Percentiles rank a stretch among this genome's conserved stretches.
These are phyloP conservation scores for Villa cingulata DNA, from an alignment of 2,888 invertebrate species.

Conservation along the genomic window DNA sequence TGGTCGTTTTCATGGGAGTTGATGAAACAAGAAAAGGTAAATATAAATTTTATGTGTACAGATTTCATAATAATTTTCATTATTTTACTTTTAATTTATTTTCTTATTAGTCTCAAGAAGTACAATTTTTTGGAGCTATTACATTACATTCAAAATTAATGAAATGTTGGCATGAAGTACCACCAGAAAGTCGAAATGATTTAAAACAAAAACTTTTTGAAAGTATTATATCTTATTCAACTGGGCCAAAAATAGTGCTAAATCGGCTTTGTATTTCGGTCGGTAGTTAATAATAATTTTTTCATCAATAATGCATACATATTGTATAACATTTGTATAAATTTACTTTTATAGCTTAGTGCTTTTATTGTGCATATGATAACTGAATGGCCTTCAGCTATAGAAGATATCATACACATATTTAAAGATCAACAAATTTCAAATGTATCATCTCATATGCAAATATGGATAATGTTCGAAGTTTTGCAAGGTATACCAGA, in stretches of 20 bases:
- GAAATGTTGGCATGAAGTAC: conserved; percentile 78
- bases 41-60: no score
- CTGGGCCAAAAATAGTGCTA: conserved; percentile 72
- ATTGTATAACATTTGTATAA: no score
- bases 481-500: conserved; percentile 76
- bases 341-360: conserved; percentile 57
- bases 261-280: conserved; percentile 81
- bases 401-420: conserved; percentile 58
- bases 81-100: no score
- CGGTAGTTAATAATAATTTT: conserved; percentile 17
- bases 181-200: conserved; percentile 60
- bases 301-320: neutral
- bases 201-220: conserved; percentile 66
- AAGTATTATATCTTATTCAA: conserved; percentile 59
- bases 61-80: no score
- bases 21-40: conserved; percentile 65
- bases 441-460: conserved; percentile 45
- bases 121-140: conserved; percentile 88
- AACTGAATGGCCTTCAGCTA: conserved; percentile 45
- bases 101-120: conserved; percentile 75
- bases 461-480: conserved; percentile 59
- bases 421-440: conserved; percentile 46
- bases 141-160: conserved; percentile 79
- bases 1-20: conserved; percentile 91
- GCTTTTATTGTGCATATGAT: conserved; percentile 62